These are phyloP conservation scores for Lepisosteus oculatus DNA, from an alignment of 2,113 vertebrate species.

Conservation along the genomic window DNA sequence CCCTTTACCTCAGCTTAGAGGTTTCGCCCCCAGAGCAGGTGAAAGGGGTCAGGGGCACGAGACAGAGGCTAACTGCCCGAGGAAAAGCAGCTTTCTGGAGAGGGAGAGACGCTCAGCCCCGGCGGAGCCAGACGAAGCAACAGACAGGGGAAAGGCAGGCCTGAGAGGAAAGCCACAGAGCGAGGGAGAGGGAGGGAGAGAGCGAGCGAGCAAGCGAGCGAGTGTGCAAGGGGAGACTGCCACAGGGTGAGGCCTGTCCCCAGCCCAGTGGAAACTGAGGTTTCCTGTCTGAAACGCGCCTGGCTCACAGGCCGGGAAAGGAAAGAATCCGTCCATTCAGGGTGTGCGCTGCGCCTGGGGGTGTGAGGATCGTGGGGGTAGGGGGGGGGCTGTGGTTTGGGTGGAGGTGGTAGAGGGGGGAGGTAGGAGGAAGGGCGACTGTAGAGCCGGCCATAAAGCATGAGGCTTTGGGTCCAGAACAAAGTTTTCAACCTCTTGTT, in stretches of 20 bases:
- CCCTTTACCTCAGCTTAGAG: no score
- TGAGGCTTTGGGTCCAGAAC: no score
- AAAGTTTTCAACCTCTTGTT: no score
- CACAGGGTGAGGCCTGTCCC: background rate
- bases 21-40: background rate
- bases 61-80: conserved; percentile 11
- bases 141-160: conserved; percentile 2
- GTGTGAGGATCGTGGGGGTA: conserved; percentile 24
- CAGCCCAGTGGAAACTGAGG: conserved; percentile 66
- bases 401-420: conserved; percentile 20
- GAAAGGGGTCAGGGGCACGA: background rate
- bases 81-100: no score
- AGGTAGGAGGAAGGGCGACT: conserved; percentile 24
- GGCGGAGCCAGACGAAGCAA: background rate
- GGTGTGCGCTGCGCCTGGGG: conserved; percentile 27
- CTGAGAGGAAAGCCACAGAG: background rate
- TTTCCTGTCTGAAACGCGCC: conserved; percentile 67
- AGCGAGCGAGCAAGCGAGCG: conserved; percentile 41
- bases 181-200: conserved; percentile 3
- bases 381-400: conserved; percentile 21
- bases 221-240: conserved; percentile 20
- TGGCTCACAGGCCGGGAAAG: conserved; percentile 44
- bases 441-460: background rate
- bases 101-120: background rate
- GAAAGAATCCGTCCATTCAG: conserved; percentile 50